Evolutionary conservation across 2,888 invertebrate species (phyloP).

Genomic region (Drosophila merina): DNA sequence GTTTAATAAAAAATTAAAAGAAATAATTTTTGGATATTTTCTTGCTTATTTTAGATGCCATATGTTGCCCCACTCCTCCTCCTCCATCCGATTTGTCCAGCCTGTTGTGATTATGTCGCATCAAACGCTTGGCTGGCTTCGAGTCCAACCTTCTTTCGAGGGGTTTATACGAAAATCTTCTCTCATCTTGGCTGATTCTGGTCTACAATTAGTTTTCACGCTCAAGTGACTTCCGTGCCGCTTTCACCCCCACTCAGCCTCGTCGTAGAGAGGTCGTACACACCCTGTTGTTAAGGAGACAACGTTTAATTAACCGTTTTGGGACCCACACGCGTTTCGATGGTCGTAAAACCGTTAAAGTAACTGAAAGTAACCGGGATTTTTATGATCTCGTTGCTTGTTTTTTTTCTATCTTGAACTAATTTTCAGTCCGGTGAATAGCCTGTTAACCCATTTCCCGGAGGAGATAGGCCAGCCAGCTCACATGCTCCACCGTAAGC

Average conservation of each 20-base stretch:
- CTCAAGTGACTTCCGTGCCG: constrained; percentile 38
- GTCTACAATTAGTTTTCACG: constrained; percentile 57
- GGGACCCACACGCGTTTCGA: constrained; percentile 29
- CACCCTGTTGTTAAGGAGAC: constrained; percentile 37
- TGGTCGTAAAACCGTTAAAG: constrained; percentile 39
- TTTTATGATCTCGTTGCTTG: constrained; percentile 20
- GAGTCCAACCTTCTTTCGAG: constrained; percentile 32
- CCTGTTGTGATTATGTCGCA: constrained; percentile 22
- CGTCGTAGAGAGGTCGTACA: constrained; percentile 9
- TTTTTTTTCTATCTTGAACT: constrained; percentile 20
- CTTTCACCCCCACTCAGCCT: not conserved
- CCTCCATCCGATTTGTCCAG: not conserved
- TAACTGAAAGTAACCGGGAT: constrained; percentile 33
- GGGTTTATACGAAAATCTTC: constrained; percentile 26
- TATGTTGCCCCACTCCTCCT: not conserved
- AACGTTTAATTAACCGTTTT: constrained; percentile 62
- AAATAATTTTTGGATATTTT: not conserved
- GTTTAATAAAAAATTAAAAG: not conserved
- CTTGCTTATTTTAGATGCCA: constrained; percentile 1
- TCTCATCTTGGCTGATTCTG: constrained; percentile 29
- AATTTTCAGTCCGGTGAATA: constrained; percentile 15
- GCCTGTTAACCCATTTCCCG: constrained; percentile 40
- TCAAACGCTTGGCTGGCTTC: constrained; percentile 36
- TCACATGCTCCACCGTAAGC: constrained; percentile 26
- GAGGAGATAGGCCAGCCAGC: constrained; percentile 29